phyloP scores from a whole-genome alignment of 2,888 invertebrate species.

The Ctena decussata region DNA sequence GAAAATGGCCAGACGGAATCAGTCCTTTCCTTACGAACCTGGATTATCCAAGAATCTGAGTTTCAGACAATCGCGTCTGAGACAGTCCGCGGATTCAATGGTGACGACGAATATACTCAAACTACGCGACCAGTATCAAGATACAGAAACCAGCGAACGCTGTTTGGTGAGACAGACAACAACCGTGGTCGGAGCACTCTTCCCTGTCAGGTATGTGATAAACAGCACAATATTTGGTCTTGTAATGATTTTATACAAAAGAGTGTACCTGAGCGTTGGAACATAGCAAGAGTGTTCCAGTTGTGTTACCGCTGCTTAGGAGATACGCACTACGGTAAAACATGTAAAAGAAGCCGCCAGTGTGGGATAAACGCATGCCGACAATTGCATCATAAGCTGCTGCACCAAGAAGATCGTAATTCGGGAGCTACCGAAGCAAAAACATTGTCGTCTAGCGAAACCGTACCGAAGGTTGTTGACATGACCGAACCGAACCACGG shows the following conservation, averaged over 20 bases:
- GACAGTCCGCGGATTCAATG: too few species aligned
- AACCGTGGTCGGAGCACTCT: background rate
- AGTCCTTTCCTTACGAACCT: conserved; percentile 6
- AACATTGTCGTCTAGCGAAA: background rate
- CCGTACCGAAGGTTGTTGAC: background rate
- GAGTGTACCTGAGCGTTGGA: too few species aligned
- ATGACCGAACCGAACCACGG: background rate
- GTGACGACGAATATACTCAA: background rate
- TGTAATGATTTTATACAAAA: conserved; percentile 6
- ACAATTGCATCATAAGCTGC: conserved; percentile 29
- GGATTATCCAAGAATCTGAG: conserved; percentile 10
- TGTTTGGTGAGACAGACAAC: background rate
- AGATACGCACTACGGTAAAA: conserved; percentile 15
- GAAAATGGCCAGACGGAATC: conserved; percentile 8
- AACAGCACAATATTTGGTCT: conserved; percentile 26
- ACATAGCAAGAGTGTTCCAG: background rate
- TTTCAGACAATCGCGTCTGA: conserved; percentile 2
- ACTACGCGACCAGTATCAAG: background rate
- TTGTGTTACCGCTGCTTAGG: conserved; percentile 42
- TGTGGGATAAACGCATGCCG: conserved; percentile 24
- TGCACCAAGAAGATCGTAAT: conserved; percentile 13
- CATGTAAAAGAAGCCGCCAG: background rate
- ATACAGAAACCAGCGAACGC: too few species aligned
- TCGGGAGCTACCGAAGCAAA: background rate
- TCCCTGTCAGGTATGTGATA: conserved; percentile 18